Evolutionary conservation across 2,113 vertebrate species (phyloP).

Genomic region (Haemorhous mexicanus): DNA sequence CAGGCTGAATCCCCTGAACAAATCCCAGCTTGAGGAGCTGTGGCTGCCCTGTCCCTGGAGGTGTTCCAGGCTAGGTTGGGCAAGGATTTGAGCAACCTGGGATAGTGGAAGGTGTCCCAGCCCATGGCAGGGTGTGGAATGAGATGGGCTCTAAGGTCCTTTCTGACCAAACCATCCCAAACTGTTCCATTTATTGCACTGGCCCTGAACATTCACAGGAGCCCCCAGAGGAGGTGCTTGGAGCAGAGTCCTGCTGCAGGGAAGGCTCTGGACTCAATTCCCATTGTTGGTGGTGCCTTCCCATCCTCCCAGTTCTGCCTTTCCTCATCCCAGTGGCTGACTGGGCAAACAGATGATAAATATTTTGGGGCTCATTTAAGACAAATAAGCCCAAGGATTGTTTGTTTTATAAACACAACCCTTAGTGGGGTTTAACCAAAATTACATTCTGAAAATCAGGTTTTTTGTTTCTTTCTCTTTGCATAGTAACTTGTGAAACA

Average conservation of each 20-base stretch:
- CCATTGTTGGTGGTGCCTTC: neutral
- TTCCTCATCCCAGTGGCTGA: neutral
- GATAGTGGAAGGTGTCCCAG: neutral
- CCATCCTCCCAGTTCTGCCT: neutral
- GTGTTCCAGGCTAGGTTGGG: rapidly evolving
- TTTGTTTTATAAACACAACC: neutral
- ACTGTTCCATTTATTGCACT: neutral
- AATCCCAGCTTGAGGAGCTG: rapidly evolving
- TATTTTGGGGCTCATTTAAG: neutral
- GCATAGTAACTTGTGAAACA: neutral
- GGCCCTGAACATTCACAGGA: neutral
- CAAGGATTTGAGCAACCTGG: neutral
- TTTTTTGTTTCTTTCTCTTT: neutral
- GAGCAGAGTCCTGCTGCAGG: neutral
- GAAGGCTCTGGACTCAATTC: neutral
- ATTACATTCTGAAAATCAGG: neutral
- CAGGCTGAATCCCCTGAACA: neutral
- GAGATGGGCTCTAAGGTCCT: neutral
- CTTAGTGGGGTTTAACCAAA: neutral
- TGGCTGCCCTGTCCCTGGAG: neutral
- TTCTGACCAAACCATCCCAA: neutral
- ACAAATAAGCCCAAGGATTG: neutral
- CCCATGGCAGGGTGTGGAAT: neutral
- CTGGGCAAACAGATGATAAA: neutral
- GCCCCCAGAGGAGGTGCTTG: neutral